Evolutionary conservation across 2,113 vertebrate genomes (phyloP), one percentile per base, ranked within the genome.

Genomic region (Scortum barcoo): DNA sequence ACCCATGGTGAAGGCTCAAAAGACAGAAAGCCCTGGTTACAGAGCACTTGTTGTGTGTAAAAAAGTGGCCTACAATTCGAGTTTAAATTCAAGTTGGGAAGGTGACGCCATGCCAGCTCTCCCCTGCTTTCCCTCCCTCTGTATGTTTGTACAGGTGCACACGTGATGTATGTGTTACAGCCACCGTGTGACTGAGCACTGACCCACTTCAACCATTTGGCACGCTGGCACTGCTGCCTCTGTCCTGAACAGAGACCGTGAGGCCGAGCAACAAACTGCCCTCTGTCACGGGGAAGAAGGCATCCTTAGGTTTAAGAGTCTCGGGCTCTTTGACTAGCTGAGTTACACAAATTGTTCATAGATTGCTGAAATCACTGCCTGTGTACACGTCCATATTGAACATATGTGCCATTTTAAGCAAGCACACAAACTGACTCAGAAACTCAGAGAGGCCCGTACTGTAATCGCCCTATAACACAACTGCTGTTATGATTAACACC

Each of bases 131-230:
- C 81, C 71, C 80, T 85, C 69, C 70, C 50, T 56, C 77, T 65
- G 78, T 88, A 54, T 95, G 92, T 95, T 95, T 95, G 87, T 92
- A 92, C 94, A 95, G 94, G 94, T 95, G 94, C 88, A 80, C 26
- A n/a, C 22, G 58, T 92, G 90, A 93, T 94, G 91, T 84, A 77
- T 92, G 89, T 79, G 88, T 91, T 86, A 83, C 82, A 89, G 87
- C 85, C 86, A 90, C 92, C 86, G 88, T 92, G 85, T 91, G 90
- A 92, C 84, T 86, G 89, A 86, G 85, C 89, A 76, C 85, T 90
- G 84, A 94, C 88, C 93, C 91, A 93, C 75, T 93, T 92, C 83
- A 85, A 86, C 58, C 48, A 19, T 72, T 86, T 93, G 92, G 92
- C 93, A 87, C 42, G 8, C 50, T 72, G 72, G 85, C 80, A 84